Percentiles rank a stretch among this genome's conserved stretches.
Evolutionary conservation across 2,888 invertebrate species (phyloP).

Genomic region (Folsomia manolachei): DNA sequence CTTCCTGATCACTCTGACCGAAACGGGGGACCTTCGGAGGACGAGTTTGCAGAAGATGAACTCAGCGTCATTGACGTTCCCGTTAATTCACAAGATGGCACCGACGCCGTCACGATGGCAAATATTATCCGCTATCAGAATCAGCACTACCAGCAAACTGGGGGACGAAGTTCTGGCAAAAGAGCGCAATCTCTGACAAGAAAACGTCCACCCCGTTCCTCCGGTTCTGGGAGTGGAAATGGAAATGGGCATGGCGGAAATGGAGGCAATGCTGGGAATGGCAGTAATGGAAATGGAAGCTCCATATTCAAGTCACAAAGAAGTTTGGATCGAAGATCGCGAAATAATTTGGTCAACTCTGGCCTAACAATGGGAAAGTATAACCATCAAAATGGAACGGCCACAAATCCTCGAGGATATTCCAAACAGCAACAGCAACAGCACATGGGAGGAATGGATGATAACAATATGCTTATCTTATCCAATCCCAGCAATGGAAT

Average conservation of each 20-base stretch:
- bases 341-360: slow-evolving; percentile 29
- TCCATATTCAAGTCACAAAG: slow-evolving; percentile 46
- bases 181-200: slow-evolving; percentile 45
- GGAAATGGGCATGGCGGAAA: slow-evolving; percentile 29
- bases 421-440: slow-evolving; percentile 25
- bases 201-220: slow-evolving; percentile 33
- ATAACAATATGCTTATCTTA: slow-evolving; percentile 48
- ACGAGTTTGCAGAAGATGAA: slow-evolving; percentile 51
- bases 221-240: slow-evolving; percentile 26
- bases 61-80: slow-evolving; percentile 51
- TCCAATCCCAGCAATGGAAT: slow-evolving; percentile 49
- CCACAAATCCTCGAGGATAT: slow-evolving; percentile 47
- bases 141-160: not conserved
- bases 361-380: slow-evolving; percentile 32
- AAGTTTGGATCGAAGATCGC: slow-evolving; percentile 47
- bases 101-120: slow-evolving; percentile 30
- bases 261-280: slow-evolving; percentile 19
- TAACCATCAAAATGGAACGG: slow-evolving; percentile 43
- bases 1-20: slow-evolving; percentile 48
- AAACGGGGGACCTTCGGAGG: slow-evolving; percentile 49
- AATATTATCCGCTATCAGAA: slow-evolving; percentile 35
- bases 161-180: slow-evolving; percentile 33
- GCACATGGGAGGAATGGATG: slow-evolving; percentile 35
- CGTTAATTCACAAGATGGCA: slow-evolving; percentile 43
- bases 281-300: slow-evolving; percentile 28